Evolutionary conservation across 2,888 invertebrate genomes (phyloP).

Genomic region (Drymonia ruficornis): DNA sequence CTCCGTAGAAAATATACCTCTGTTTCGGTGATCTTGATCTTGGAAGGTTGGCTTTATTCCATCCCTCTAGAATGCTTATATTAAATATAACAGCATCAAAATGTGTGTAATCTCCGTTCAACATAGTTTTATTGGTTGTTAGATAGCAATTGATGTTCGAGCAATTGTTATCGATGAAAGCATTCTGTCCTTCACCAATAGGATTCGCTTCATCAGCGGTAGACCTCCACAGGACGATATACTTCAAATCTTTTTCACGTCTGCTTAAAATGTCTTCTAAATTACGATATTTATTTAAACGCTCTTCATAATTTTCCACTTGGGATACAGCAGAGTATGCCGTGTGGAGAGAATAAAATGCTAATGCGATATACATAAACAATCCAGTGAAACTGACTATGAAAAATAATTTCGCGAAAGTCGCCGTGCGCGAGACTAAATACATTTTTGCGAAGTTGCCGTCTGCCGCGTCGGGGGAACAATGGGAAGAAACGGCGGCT

Average conservation of each 20-base stretch:
- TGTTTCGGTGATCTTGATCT: conserved; percentile 47
- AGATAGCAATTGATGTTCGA: conserved; percentile 55
- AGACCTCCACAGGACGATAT: conserved; percentile 56
- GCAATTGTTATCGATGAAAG: conserved; percentile 54
- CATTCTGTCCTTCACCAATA: conserved; percentile 43
- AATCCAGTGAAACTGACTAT: conserved; percentile 62
- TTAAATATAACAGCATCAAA: conserved; percentile 64
- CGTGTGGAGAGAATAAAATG: conserved; percentile 65
- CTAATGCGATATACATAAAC: conserved; percentile 58
- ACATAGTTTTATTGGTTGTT: conserved; percentile 50
- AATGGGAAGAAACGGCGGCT: conserved; percentile 38
- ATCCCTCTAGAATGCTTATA: conserved; percentile 40
- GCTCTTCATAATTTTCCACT: conserved; percentile 29
- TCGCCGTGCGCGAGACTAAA: conserved; percentile 53
- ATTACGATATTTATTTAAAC: conserved; percentile 17
- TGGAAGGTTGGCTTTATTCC: conserved; percentile 46
- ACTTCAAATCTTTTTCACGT: conserved; percentile 42
- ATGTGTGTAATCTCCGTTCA: conserved; percentile 44
- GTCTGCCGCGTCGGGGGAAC: conserved; percentile 32
- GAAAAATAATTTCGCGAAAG: conserved; percentile 68
- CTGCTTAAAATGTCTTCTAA: conserved; percentile 14
- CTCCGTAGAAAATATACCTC: conserved; percentile 62
- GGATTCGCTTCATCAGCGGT: conserved; percentile 26
- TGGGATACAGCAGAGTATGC: conserved; percentile 46
- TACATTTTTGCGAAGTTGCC: conserved; percentile 48